These are phyloP conservation scores for Goniozus legneri DNA, from an alignment of 1,140 invertebrate genomes.

Conservation along the genomic window DNA sequence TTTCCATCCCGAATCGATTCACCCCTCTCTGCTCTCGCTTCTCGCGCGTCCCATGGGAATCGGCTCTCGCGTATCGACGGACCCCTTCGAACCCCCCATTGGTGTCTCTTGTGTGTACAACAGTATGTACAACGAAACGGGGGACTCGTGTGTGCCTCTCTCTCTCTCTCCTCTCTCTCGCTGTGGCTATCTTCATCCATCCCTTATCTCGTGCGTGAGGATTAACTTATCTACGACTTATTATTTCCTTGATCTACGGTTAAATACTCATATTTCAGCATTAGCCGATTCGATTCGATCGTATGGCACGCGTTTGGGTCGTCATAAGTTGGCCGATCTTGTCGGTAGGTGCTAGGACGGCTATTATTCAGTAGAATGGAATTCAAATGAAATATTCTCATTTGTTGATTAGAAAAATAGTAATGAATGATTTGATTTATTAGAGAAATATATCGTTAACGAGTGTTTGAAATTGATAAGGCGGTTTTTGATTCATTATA, in stretches of 20 bases:
- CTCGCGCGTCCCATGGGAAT: slow-evolving; percentile 50
- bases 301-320: neutral
- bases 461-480: too few species aligned
- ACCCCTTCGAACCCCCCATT: slow-evolving; percentile 13
- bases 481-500: too few species aligned
- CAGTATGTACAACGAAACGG: slow-evolving; percentile 31
- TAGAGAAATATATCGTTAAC: too few species aligned
- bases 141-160: slow-evolving; percentile 28
- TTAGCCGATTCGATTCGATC: slow-evolving; percentile 36
- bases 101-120: slow-evolving; percentile 24
- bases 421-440: too few species aligned
- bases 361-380: too few species aligned
- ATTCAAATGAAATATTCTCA: too few species aligned
- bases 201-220: slow-evolving; percentile 48
- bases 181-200: slow-evolving; percentile 14
- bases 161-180: slow-evolving; percentile 5
- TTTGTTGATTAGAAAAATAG: too few species aligned
- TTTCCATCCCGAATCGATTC: slow-evolving; percentile 55
- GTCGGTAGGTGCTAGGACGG: too few species aligned
- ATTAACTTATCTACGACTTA: slow-evolving; percentile 55
- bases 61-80: slow-evolving; percentile 26
- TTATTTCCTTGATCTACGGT: slow-evolving; percentile 54
- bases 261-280: slow-evolving; percentile 56
- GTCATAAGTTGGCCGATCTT: neutral
- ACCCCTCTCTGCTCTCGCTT: too few species aligned